Base-by-base conservation (phyloP, 2,113 vertebrate genomes). In the Guaruba guarouba region DNA sequence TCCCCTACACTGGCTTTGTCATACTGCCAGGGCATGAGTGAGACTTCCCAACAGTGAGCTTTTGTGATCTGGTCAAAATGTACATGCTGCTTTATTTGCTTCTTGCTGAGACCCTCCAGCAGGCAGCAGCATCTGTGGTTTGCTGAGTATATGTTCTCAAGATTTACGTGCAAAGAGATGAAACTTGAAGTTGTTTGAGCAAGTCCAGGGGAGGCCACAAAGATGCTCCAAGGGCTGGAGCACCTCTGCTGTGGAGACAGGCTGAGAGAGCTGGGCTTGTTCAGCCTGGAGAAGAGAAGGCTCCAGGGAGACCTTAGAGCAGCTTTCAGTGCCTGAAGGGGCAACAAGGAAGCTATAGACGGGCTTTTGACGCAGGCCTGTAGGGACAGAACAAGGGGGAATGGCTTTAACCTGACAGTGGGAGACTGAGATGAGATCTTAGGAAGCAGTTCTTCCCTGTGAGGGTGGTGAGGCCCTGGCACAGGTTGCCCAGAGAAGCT, bases 351-450 rank as follows among this genome's bases (percentile, higher is more conserved):
- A 84, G 64, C 80, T 84, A 73, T 1, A 31, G 73, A 78, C 14
- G 27, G 57, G 10, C 80, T 83, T 31, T 57, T 71, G 35, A 48
- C 63, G 55, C 29, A 39, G 79, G 0, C 0, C 0, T 7, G 28
- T 6, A 83, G 63, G 63, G 63, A 31, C 48, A 90, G 55, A 19
- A 63, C 1, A 1, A n/a, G 76, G 62, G 63, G 62, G n/a, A 77
- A 90, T 54, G 55, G 48, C 48, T 57, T 69, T 6, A 51, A 59
- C 64, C 0, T 73, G 35, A 0, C 8, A 9, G 37, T 0, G 28
- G 71, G 79, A 77, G 3, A 0, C 10, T 25, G n/a, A 9, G 19
- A 57, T 57, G 55, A 57, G 55, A 13, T 57, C 31, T 57, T 13
- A 57, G 64, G 24, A 0, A 13, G 48, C 20, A 48, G 69, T 70